phyloP scores from a whole-genome alignment of 2,797 vertebrate genomes.

The Eremophila alpestris region DNA sequence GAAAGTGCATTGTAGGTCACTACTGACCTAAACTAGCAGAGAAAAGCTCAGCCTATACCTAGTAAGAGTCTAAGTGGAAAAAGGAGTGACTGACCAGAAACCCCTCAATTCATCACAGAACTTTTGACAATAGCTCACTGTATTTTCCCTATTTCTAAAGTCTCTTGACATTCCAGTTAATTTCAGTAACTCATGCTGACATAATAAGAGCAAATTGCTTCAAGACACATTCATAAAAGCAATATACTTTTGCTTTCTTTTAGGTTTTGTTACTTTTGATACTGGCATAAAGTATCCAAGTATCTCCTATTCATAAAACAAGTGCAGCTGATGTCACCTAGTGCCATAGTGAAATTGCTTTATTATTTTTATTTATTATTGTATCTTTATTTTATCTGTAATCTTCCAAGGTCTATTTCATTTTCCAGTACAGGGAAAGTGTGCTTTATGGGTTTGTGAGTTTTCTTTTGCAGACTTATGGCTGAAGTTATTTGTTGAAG shows the following conservation, averaged over 20 bases:
- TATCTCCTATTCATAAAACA: neutral
- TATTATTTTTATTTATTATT: neutral
- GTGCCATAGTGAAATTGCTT: neutral
- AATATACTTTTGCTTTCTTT: neutral
- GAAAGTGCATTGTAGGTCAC: conserved; percentile 9
- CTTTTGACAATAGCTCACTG: neutral
- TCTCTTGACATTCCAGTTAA: neutral
- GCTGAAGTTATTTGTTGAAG: neutral
- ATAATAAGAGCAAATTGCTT: neutral
- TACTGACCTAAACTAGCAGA: neutral
- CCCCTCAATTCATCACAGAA: neutral
- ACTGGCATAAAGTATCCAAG: neutral
- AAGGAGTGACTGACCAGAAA: neutral
- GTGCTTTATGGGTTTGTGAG: neutral
- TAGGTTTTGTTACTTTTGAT: neutral
- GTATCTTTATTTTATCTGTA: neutral
- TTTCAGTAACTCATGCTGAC: neutral
- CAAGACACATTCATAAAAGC: neutral
- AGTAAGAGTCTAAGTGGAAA: neutral
- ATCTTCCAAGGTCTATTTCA: neutral
- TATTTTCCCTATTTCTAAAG: neutral
- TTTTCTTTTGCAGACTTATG: neutral
- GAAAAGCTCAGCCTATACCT: neutral
- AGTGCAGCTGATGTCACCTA: neutral
- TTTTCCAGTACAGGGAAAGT: neutral